These are phyloP conservation scores for Hoplias malabaricus DNA, from an alignment of 2,113 vertebrate genomes.

Conservation along the genomic window DNA sequence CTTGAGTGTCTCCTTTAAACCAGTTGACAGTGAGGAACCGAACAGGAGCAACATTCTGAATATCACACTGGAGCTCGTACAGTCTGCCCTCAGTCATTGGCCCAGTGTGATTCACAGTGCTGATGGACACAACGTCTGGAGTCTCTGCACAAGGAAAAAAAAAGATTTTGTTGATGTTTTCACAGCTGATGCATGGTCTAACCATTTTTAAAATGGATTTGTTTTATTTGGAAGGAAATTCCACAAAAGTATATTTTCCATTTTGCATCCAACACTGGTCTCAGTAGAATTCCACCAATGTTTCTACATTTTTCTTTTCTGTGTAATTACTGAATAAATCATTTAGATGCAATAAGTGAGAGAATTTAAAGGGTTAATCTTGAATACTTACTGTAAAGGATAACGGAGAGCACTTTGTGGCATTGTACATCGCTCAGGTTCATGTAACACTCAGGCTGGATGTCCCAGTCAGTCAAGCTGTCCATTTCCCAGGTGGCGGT, in stretches of 20 bases:
- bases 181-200: too few species aligned
- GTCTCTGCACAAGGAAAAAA: constrained; percentile 53
- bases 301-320: too few species aligned
- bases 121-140: constrained; percentile 41
- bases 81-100: background rate
- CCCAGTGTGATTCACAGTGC: background rate
- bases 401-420: constrained; percentile 54
- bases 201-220: too few species aligned
- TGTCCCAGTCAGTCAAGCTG: constrained; percentile 44
- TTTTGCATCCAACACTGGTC: too few species aligned
- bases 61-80: constrained; percentile 64
- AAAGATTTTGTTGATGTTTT: too few species aligned
- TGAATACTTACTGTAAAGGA: constrained; percentile 63
- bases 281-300: too few species aligned
- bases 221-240: too few species aligned
- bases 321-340: too few species aligned
- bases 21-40: constrained; percentile 54
- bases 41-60: constrained; percentile 52
- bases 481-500: too few species aligned
- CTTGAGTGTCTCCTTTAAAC: constrained; percentile 1
- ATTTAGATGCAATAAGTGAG: too few species aligned
- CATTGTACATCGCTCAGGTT: background rate
- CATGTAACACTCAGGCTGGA: constrained; percentile 35
- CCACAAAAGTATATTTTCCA: too few species aligned
- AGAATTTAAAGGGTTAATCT: too few species aligned